These are phyloP conservation scores for Melanogrammus aeglefinus DNA, from an alignment of 2,797 vertebrate species.

Conservation along the genomic window DNA sequence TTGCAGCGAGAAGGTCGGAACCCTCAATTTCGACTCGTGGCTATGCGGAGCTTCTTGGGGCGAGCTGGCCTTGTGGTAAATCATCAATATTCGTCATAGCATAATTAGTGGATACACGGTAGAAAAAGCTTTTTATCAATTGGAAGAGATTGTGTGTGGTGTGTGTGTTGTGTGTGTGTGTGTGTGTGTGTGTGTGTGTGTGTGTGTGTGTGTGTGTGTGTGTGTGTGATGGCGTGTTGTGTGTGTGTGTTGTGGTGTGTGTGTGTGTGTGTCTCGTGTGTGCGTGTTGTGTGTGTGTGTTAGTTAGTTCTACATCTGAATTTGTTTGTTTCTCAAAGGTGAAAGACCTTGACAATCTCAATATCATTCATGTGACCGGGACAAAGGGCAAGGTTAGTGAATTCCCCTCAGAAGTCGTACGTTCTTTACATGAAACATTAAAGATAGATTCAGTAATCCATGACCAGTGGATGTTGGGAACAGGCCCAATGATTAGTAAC, in stretches of 20 bases:
- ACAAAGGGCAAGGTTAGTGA: conserved; percentile 93
- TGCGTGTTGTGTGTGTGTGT: too few species aligned
- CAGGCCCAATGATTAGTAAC: neutral
- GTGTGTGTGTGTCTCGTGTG: too few species aligned
- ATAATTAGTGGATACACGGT: neutral
- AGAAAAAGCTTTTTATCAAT: too few species aligned
- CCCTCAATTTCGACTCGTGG: conserved; percentile 80
- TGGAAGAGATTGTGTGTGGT: too few species aligned
- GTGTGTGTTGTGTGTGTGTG: too few species aligned
- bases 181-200: neutral
- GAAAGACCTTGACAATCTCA: conserved; percentile 84
- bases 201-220: neutral
- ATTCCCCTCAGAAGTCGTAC: neutral
- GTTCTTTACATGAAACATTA: neutral
- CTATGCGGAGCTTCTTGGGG: conserved; percentile 82
- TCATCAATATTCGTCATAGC: neutral
- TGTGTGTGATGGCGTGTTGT: too few species aligned
- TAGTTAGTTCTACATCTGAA: too few species aligned
- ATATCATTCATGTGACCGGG: conserved; percentile 93
- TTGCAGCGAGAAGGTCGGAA: conserved; percentile 76
- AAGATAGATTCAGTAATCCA: too few species aligned
- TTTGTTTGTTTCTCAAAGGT: conserved; percentile 71
- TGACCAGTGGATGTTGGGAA: neutral
- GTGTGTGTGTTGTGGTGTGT: too few species aligned
- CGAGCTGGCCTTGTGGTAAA: conserved; percentile 81